These are phyloP conservation scores for Psylliodes chrysocephalus DNA, from an alignment of 2,888 invertebrate genomes.

Conservation along the genomic window DNA sequence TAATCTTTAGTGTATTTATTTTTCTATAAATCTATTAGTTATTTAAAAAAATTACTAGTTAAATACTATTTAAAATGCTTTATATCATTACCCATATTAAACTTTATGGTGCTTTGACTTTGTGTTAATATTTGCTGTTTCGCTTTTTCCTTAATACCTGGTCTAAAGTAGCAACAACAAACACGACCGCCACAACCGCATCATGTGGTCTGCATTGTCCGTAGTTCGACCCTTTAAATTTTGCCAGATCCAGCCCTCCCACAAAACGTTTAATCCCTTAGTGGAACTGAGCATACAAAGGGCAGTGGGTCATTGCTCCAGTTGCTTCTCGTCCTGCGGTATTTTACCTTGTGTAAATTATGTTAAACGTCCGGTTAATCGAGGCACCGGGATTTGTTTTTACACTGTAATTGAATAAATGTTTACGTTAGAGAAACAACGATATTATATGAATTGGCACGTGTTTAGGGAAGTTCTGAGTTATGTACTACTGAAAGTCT, in stretches of 20 bases:
- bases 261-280: slow-evolving; percentile 22
- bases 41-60: too few relatives aligned
- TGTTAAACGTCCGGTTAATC: slow-evolving; percentile 23
- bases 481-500: too few relatives aligned
- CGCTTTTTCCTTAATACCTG: slow-evolving; percentile 12
- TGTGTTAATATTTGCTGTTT: too few relatives aligned
- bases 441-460: too few relatives aligned
- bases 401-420: slow-evolving; percentile 16
- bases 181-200: not conserved
- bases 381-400: slow-evolving; percentile 13
- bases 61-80: too few relatives aligned
- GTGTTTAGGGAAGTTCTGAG: too few relatives aligned
- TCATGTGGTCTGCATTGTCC: not conserved
- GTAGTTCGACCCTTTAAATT: slow-evolving; percentile 16
- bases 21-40: too few relatives aligned
- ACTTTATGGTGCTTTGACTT: too few relatives aligned
- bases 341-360: slow-evolving; percentile 24
- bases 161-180: not conserved
- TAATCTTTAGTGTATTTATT: too few relatives aligned
- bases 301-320: slow-evolving; percentile 4
- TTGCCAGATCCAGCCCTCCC: slow-evolving; percentile 3
- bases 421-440: too few relatives aligned
- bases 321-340: slow-evolving; percentile 10
- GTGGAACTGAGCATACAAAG: slow-evolving; percentile 4
- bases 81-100: too few relatives aligned